These are phyloP conservation scores for Hipparchia semele DNA, from an alignment of 2,888 invertebrate genomes.

Conservation along the genomic window DNA sequence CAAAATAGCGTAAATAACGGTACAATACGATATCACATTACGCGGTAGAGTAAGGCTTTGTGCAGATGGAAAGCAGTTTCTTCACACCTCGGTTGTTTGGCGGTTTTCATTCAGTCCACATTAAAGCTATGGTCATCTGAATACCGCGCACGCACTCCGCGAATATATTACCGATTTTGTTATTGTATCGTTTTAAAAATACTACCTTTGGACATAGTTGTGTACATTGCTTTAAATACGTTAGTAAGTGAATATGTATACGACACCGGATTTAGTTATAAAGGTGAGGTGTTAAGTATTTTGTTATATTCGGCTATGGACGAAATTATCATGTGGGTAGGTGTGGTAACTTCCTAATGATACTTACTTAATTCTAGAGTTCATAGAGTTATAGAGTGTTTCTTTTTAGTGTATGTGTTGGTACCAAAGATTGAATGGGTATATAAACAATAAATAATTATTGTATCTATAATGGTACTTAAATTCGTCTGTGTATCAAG, in stretches of 20 bases:
- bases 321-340: neutral
- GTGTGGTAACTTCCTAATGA: neutral
- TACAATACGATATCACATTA: constrained; percentile 32
- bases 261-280: constrained; percentile 34
- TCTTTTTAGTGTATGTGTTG: no score
- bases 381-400: no score
- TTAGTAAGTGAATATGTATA: constrained; percentile 25
- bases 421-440: no score
- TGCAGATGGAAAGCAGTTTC: constrained; percentile 40
- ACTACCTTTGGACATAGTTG: neutral
- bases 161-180: constrained; percentile 24
- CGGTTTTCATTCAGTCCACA: constrained; percentile 52
- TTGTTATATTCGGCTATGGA: neutral
- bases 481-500: no score
- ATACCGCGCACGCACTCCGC: constrained; percentile 34
- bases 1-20: constrained; percentile 26
- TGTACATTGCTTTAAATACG: neutral
- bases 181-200: constrained; percentile 1
- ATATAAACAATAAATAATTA: no score
- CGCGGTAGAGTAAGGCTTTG: constrained; percentile 35
- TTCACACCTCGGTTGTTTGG: constrained; percentile 42
- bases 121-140: constrained; percentile 35
- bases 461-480: no score
- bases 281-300: constrained; percentile 28
- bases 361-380: no score